These are phyloP conservation scores for Neogobius melanostomus DNA, from an alignment of 2,113 vertebrate species.

Conservation along the genomic window DNA sequence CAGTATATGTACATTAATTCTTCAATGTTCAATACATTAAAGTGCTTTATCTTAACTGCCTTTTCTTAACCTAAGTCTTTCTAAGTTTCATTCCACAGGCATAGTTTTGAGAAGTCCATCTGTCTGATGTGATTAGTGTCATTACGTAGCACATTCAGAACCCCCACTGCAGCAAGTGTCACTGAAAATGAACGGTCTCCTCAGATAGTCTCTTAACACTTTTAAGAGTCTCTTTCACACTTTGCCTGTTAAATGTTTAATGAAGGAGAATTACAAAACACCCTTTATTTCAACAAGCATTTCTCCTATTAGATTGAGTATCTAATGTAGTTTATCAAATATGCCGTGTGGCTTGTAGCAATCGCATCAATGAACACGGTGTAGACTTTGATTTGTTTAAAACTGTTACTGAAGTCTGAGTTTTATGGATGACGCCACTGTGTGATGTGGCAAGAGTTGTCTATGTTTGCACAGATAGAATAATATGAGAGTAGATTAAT, in stretches of 20 bases:
- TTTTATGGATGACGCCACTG: conserved; percentile 18
- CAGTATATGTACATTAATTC: no score
- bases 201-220: conserved; percentile 56
- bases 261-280: conserved; percentile 3
- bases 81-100: no score
- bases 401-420: conserved; percentile 34
- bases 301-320: neutral
- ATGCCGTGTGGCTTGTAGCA: no score
- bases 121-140: conserved; percentile 1
- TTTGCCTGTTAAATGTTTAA: conserved; percentile 20
- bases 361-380: no score
- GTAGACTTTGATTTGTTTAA: no score
- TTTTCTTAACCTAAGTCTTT: no score
- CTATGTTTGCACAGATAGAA: neutral
- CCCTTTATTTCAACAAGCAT: conserved; percentile 48
- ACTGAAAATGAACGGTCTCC: conserved; percentile 39
- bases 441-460: neutral
- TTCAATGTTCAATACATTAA: no score
- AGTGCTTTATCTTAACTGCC: no score
- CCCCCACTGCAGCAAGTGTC: conserved; percentile 29
- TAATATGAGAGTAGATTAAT: neutral
- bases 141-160: conserved; percentile 28
- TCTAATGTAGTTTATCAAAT: no score
- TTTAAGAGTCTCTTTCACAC: conserved; percentile 24
- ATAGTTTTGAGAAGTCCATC: neutral